Conservation (phyloP, 23 tunicate genomes). For the Phallusia fumigata region DNA sequence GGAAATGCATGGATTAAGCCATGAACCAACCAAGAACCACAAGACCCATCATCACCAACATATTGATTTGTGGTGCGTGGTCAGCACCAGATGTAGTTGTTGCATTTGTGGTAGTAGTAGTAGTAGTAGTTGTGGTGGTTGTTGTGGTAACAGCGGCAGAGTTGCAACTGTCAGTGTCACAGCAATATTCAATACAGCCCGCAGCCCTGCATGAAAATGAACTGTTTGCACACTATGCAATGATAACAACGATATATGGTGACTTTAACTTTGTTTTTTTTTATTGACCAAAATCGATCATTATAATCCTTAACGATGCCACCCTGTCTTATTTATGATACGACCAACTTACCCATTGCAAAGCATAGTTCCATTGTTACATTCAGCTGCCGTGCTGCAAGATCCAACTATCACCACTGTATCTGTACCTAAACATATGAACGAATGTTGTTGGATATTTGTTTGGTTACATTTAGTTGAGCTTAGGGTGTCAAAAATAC, state of each 20-base stretch:
- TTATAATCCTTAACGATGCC: too few relatives aligned
- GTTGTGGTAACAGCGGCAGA: neutral
- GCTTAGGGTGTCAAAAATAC: too few relatives aligned
- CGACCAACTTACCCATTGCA: too few relatives aligned
- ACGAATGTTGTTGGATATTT: too few relatives aligned
- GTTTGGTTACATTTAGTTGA: too few relatives aligned
- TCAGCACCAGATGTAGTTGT: neutral
- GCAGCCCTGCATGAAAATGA: neutral
- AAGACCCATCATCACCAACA: neutral
- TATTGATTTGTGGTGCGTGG: neutral
- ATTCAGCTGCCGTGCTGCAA: neutral
- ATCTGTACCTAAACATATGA: neutral
- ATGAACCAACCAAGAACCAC: neutral
- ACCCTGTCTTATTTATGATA: too few relatives aligned
- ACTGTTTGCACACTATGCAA: neutral
- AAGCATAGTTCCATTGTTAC: neutral
- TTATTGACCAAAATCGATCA: too few relatives aligned
- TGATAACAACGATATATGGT: too few relatives aligned
- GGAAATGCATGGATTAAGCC: neutral
- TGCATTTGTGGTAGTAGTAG: neutral
- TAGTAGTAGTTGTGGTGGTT: neutral
- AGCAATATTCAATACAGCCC: neutral
- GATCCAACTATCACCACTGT: neutral
- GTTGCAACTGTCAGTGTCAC: constrained; percentile 4
- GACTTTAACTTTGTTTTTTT: too few relatives aligned